Base-by-base conservation (phyloP, 2,797 vertebrate species). In the Myotis planiceps region DNA sequence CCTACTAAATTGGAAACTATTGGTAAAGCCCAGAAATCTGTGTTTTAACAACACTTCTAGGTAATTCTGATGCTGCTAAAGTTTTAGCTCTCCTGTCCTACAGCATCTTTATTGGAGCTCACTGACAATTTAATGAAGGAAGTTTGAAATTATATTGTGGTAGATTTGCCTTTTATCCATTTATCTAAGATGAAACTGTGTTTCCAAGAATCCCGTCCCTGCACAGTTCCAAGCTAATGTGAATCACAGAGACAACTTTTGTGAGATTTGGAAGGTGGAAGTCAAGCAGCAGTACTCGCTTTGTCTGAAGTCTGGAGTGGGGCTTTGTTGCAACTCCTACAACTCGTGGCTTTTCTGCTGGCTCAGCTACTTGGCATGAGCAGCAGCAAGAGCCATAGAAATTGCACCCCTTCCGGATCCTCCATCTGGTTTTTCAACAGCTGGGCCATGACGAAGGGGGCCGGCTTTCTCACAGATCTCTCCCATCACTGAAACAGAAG, bases 1-100 rank as follows among this genome's bases (percentile, higher is more conserved):
- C 5, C 55, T 63, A 74, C 32, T 47, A 58, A 84, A 86, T 63
- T 68, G 19, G 5, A 96, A 90, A 88, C 6, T 75, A 37, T 15
- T 9, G 51, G 12, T 25, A 10, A 39, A 68, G 3, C 65, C 37
- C 79, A 86, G 25, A 21, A 69, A 82, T 83, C 2, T 55, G 18
- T 71, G 25, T 72, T 74, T 91, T 78, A 42, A 72, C 15, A 55
- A 79, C 6, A 9, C 7, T 68, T 92, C 8, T 23, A 71, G 51
- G n/a, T 39, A 81, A 86, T 92, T 82, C 18, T 42, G 8, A 53
- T 19, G 0, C 6, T 47, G n/a, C 63, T 88, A 1, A 81, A 60
- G 12, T 66, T 80, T 72, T 18, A 74, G 2, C 16, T 75, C 27
- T 42, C 21, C 27, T 69, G 4, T 23, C 16, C 16, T 55, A 34